These are phyloP conservation scores for Coryphaenoides rupestris DNA, from an alignment of 2,113 vertebrate species.

Conservation along the genomic window DNA sequence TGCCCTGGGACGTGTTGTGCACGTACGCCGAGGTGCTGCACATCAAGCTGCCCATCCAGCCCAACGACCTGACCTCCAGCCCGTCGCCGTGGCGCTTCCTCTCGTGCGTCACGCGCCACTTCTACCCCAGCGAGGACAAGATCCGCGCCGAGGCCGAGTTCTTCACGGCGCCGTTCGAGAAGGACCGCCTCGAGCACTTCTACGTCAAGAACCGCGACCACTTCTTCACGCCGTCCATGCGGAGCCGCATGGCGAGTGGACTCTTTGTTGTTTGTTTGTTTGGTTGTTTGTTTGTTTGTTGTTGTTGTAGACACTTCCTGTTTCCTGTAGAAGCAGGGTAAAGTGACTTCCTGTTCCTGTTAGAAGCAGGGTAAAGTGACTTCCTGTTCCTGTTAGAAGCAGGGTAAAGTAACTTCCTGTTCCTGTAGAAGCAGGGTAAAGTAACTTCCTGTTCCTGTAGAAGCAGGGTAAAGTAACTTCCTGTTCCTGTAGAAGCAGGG, in stretches of 20 bases:
- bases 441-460: too few relatives aligned
- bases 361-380: too few relatives aligned
- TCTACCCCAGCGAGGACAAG: constrained; percentile 79
- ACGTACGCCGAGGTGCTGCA: constrained; percentile 87
- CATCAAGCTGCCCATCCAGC: constrained; percentile 86
- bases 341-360: too few relatives aligned
- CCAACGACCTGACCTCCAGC: constrained; percentile 75
- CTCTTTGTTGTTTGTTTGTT: neutral
- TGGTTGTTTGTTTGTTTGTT: too few relatives aligned
- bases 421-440: too few relatives aligned
- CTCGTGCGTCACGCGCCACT: constrained; percentile 78
- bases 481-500: too few relatives aligned
- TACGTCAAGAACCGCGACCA: constrained; percentile 75
- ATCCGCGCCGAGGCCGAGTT: constrained; percentile 83
- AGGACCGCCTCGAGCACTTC: constrained; percentile 76
- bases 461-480: too few relatives aligned
- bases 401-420: too few relatives aligned
- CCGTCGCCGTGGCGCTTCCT: constrained; percentile 77
- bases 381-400: too few relatives aligned
- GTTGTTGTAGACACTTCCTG: too few relatives aligned
- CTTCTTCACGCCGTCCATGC: constrained; percentile 89
- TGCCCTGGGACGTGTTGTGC: constrained; percentile 88
- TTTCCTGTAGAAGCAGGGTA: too few relatives aligned
- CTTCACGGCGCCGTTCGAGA: constrained; percentile 89
- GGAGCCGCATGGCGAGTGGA: constrained; percentile 85